Base-by-base conservation (phyloP, 2,888 invertebrate species). In the Bhutanitis thaidina region DNA sequence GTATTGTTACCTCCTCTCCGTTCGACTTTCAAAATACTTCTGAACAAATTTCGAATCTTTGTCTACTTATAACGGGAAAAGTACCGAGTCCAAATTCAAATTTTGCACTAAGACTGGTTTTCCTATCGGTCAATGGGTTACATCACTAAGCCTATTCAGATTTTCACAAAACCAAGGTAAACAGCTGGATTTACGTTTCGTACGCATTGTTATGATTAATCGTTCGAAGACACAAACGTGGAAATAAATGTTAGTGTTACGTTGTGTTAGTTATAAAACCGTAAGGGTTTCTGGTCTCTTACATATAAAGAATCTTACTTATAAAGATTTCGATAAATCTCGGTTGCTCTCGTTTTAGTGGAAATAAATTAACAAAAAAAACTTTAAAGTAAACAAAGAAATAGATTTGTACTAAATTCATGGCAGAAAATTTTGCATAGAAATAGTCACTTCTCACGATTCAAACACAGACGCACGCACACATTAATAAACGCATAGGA, bases 61-160 rank as follows among this genome's bases (percentile, higher is more conserved):
- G 34, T 38, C 52, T 34, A 38, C 27, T 52, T 52, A 52, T 52
- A 52, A 52, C 43, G 16, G 52, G 47, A 52, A 52, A 38, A 46
- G 41, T 52, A 41, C 13, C 14, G 37, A 37, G 37, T 12, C 41
- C 27, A 8, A 15, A 29, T 20, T 27, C 13, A 32, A 37, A 43
- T 36, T 47, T 52, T 46, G 43, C 43, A 37, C 36, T 36, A 12
- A 46, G 37, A 37, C 52, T 20, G 46, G 46, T 51, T 50, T 45
- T 37, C 41, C 43, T 47, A 38, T 52, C 47, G 32, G 37, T 36
- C 40, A 45, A 36, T 12, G 27, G 40, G 30, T 52, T 37, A 52
- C 43, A 37, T 46, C 51, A 47, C 37, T 12, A 12, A 32, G 13
- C 37, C 16, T 16, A 34, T 7, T 46, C 9, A 16, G 29, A 29